Evolutionary conservation across 2,113 vertebrate species (phyloP).

Genomic region (Thermophis baileyi): DNA sequence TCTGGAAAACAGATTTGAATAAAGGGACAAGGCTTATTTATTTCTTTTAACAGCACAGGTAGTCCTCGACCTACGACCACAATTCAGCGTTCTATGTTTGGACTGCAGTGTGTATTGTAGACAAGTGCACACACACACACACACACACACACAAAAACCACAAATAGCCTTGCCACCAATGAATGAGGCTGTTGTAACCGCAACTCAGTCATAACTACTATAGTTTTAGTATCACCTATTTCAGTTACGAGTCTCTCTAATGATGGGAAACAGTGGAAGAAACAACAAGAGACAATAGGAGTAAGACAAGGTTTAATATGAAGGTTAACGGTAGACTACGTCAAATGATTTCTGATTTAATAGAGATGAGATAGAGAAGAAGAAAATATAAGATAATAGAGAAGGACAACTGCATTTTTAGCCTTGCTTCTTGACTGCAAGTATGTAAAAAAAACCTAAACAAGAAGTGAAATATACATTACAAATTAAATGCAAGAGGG

Average conservation of each 20-base stretch:
- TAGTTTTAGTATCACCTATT: neutral
- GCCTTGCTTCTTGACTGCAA: neutral
- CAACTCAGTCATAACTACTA: neutral
- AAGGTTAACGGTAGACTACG: neutral
- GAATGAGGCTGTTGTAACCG: constrained; percentile 16
- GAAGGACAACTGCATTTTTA: neutral
- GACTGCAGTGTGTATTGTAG: neutral
- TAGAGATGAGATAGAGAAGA: neutral
- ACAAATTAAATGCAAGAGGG: neutral
- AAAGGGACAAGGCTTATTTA: neutral
- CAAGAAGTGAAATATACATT: neutral
- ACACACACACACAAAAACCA: no score
- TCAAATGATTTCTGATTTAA: neutral
- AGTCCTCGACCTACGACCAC: neutral
- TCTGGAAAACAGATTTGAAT: constrained; percentile 46
- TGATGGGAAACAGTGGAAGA: neutral
- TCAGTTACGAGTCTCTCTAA: neutral
- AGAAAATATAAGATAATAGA: no score
- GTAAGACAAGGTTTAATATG: neutral
- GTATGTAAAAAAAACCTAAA: neutral
- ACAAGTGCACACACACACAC: no score
- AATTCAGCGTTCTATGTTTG: neutral
- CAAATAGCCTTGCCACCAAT: neutral
- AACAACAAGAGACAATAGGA: neutral
- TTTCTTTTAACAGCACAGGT: neutral